These are phyloP conservation scores for Edolisoma coerulescens DNA, from an alignment of 2,113 vertebrate genomes.

Conservation along the genomic window DNA sequence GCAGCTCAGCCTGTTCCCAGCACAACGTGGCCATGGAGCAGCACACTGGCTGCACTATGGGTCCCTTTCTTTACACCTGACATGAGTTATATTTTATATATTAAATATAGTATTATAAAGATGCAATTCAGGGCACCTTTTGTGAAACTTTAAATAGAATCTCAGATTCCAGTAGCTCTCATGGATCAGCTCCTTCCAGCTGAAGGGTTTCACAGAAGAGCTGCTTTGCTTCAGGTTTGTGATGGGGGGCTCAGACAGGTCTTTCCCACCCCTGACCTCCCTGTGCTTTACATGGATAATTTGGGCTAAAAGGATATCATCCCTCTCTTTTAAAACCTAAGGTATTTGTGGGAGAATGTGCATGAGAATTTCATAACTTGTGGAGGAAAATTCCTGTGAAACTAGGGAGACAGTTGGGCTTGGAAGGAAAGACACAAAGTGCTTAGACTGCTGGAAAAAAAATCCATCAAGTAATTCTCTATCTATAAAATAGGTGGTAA, in stretches of 20 bases:
- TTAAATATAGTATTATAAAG: background rate
- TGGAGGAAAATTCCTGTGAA: background rate
- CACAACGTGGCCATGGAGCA: accelerated
- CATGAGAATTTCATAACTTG: background rate
- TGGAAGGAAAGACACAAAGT: conserved; percentile 8
- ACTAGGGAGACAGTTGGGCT: background rate
- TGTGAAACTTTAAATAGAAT: background rate
- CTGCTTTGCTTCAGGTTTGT: background rate
- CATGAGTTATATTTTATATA: too few species aligned
- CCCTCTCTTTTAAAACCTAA: background rate
- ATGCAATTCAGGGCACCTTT: background rate
- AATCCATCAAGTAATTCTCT: conserved; percentile 57
- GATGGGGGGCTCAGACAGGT: accelerated
- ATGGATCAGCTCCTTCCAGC: background rate
- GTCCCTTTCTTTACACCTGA: background rate
- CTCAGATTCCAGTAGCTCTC: background rate
- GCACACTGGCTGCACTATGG: accelerated
- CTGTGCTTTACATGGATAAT: background rate
- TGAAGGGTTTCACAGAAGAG: background rate
- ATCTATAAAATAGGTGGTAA: conserved; percentile 62
- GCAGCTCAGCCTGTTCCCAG: background rate
- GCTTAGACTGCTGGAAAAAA: conserved; percentile 45
- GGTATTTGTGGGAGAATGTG: background rate
- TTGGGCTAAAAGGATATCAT: background rate
- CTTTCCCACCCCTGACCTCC: background rate